Evolutionary conservation across 2,113 vertebrate genomes (phyloP), one percentile per base, ranked within the genome.

Genomic region (Emydura subglobosa): DNA sequence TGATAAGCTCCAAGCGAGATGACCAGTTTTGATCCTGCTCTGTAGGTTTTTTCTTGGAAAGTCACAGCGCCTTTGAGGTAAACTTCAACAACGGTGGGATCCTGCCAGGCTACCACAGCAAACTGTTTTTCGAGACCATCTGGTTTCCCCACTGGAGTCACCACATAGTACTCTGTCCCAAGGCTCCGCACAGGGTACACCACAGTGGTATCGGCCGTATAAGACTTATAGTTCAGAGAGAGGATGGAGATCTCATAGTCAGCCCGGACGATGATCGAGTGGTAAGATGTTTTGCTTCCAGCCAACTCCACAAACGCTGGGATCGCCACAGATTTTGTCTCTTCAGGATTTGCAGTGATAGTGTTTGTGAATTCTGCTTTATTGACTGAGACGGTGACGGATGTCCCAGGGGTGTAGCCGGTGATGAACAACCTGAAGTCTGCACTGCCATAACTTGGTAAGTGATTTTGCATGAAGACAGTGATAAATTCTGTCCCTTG

Each of bases 101-200:
- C 95, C 89, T 98, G 97, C 79, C 97, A 98, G 80, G 98, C 98
- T 82, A 97, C 96, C 53, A 99, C 92, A 68, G 98, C 88, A 83
- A 99, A 98, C 84, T 98, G 98, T 95, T 98, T 98, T 34, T 42
- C 89, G 17, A 87, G 25, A 42, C 24, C 39, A 13, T 79, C 76
- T 2, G 95, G 91, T 0, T 94, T 68, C 17, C 12, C 78, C 2
- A 10, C 1, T 25, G 98, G 98, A 39, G 98, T 98, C 79, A 98
- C 94, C 49, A 98, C 92, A 42, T 97, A 98, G 89, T 98, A 99
- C 83, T 98, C 98, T 11, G 92, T 98, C 13, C 98, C 98, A 96
- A 98, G 98, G 10, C 97, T 84, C 29, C 84, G 86, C 49, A 90
- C 81, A 4, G 98, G 98, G 93, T 98, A 98, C 44, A 98, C 92